A percentile compares a stretch with the other conserved stretches of the same genome.
Evolutionary conservation across 2,888 invertebrate species (phyloP).

Genomic region (Lithosia quadra): DNA sequence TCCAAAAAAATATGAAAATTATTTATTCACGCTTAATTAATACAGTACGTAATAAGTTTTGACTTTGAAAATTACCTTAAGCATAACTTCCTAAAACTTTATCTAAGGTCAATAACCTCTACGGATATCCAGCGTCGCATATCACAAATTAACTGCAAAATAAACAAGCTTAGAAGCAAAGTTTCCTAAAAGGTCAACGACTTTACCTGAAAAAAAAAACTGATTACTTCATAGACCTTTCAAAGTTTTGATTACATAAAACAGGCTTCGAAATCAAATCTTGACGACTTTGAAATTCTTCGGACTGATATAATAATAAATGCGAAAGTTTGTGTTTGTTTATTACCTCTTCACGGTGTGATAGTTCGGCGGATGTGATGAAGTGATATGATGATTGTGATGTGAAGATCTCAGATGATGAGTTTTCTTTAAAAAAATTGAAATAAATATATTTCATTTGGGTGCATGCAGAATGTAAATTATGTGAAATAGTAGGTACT

Average conservation of each 20-base stretch:
- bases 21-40: neutral
- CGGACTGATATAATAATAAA: neutral
- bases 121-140: slow-evolving; percentile 21
- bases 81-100: neutral
- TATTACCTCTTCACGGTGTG: neutral
- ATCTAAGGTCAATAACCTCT: slow-evolving; percentile 22
- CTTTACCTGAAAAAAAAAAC: slow-evolving; percentile 19
- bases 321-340: neutral
- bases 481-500: too few species aligned
- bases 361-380: too few species aligned
- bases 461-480: too few species aligned
- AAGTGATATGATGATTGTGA: too few species aligned
- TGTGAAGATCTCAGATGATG: too few species aligned
- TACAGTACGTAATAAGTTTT: neutral
- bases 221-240: slow-evolving; percentile 27
- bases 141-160: slow-evolving; percentile 37
- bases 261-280: slow-evolving; percentile 7
- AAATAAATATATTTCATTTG: too few species aligned
- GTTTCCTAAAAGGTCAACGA: slow-evolving; percentile 21
- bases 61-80: neutral
- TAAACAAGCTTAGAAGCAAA: slow-evolving; percentile 34
- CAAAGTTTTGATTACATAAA: slow-evolving; percentile 34
- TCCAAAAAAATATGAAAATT: neutral
- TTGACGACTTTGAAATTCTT: slow-evolving; percentile 8
- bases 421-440: neutral